Conservation (phyloP, 2,888 invertebrate species). For the Nomada fabriciana region DNA sequence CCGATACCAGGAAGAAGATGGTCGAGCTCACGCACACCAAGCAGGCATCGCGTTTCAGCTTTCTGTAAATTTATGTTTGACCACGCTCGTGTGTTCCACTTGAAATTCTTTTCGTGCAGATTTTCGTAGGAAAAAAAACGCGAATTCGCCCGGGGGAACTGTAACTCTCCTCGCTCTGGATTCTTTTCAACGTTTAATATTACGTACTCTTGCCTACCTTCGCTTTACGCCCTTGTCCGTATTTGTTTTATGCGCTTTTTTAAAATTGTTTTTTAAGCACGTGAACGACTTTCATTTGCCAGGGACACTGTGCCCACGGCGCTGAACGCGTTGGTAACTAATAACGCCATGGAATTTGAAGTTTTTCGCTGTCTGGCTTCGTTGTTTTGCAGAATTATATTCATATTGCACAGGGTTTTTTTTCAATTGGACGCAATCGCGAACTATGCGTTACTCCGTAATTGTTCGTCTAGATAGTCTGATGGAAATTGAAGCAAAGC, state of each 20-base stretch:
- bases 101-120: slow-evolving; percentile 18
- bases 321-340: neutral
- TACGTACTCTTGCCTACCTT: neutral
- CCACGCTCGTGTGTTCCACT: slow-evolving; percentile 27
- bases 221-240: neutral
- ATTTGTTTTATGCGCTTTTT: neutral
- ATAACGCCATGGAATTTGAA: neutral
- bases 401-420: too few relatives aligned
- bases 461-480: too few relatives aligned
- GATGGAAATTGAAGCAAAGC: neutral
- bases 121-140: slow-evolving; percentile 8
- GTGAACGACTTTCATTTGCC: neutral
- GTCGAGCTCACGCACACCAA: slow-evolving; percentile 17
- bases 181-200: slow-evolving; percentile 37
- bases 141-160: neutral
- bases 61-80: slow-evolving; percentile 35
- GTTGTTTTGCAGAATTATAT: too few relatives aligned
- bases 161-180: slow-evolving; percentile 13
- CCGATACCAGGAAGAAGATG: slow-evolving; percentile 34
- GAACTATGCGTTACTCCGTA: too few relatives aligned
- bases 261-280: neutral
- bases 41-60: slow-evolving; percentile 1
- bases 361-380: neutral
- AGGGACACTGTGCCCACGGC: neutral
- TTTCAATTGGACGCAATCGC: neutral